phyloP scores from a whole-genome alignment of 2,113 vertebrate species.

The Galemys pyrenaicus region DNA sequence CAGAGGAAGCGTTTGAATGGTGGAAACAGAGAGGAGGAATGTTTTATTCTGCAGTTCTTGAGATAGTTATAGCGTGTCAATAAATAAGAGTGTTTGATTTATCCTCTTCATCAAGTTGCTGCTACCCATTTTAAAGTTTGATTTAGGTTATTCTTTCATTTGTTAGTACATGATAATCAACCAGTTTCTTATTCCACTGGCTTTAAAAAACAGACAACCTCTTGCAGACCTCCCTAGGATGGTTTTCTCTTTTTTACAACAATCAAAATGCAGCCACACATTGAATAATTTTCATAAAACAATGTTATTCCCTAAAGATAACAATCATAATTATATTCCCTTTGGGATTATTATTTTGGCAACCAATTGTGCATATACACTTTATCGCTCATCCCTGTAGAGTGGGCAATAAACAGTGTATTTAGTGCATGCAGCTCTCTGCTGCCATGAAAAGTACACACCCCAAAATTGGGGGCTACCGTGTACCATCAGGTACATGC shows the following conservation, averaged over 20 bases:
- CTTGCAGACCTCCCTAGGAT: not conserved
- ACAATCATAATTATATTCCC: not conserved
- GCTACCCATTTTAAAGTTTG: not conserved
- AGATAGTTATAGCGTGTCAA: conserved; percentile 15
- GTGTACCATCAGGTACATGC: accelerated
- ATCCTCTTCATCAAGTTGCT: conserved; percentile 34
- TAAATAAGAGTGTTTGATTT: conserved; percentile 37
- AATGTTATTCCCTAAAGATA: not conserved
- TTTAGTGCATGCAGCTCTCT: not conserved
- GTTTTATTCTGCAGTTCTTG: conserved; percentile 53
- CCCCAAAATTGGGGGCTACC: not conserved
- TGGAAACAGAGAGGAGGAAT: not conserved
- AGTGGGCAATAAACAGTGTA: accelerated
- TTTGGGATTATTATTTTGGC: conserved; percentile 52
- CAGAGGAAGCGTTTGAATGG: not conserved
- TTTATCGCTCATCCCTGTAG: not conserved
- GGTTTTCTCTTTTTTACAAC: not conserved
- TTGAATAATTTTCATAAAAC: not conserved
- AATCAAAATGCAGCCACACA: not conserved
- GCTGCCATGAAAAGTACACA: not conserved
- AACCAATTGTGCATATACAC: not conserved
- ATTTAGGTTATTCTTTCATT: not conserved
- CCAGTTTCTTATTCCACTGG: conserved; percentile 21
- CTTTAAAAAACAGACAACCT: not conserved
- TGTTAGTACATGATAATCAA: not conserved